Base-by-base conservation (phyloP, 1,140 invertebrate genomes). In the Tetraneura akinire region DNA sequence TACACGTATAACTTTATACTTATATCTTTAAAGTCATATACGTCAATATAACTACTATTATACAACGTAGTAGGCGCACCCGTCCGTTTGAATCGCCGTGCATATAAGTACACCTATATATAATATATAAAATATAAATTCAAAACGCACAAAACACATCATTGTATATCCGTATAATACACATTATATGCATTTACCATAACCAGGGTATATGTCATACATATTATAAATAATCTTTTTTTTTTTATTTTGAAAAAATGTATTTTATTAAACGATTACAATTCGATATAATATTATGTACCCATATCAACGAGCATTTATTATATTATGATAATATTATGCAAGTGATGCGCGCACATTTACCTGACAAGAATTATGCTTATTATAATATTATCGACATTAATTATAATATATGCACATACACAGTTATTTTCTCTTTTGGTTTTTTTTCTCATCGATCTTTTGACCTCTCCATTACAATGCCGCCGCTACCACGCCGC, bases 61-160 rank as follows among this genome's bases (percentile, higher is more conserved):
- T n/a, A 26, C 23, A 13, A 5, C 57, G 26, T 60, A 26, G 55
- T 60, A 60, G 57, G 57, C 57, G 57, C 57, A 60, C 57, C 57
- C 26, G 57, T 60, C 57, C 57, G 26, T 26, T 9, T 23, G 6
- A 60, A 60, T 60, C 26, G 14, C 57, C 23, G 57, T 60, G 16
- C 26, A 23, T 23, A 60, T 60, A 26, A 16, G 6, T 16, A 8
- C n/a, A 57, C 16, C 23, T 26, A 1, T 13, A n/a, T n/a, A 49
- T 49, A 16, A 51, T 51, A 51, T n/a, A n/a, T n/a, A n/a, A n/a
- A n/a, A n/a, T n/a, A n/a, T n/a, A n/a, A n/a, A n/a, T n/a, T n/a
- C n/a, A n/a, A n/a, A n/a, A n/a, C n/a, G n/a, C n/a, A n/a, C n/a
- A n/a, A n/a, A n/a, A n/a, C n/a, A n/a, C n/a, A n/a, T n/a, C n/a